Conservation (phyloP, 1,140 invertebrate genomes). For the Cotesia glomerata region DNA sequence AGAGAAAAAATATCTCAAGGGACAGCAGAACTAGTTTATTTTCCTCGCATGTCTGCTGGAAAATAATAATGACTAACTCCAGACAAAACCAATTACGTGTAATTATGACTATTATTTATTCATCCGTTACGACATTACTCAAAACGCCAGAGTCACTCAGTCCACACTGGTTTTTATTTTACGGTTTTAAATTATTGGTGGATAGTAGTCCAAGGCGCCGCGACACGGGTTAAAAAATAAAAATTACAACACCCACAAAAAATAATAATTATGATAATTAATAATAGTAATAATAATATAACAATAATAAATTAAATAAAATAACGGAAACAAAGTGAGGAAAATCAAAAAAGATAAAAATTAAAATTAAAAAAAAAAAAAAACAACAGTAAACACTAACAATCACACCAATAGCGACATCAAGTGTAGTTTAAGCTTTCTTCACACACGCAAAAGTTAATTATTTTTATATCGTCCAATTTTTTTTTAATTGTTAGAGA, state of each 20-base stretch:
- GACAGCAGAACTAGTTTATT: too few species aligned
- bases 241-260: conserved; percentile 59
- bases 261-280: background rate
- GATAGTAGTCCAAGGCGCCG: background rate
- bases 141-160: conserved; percentile 4
- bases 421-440: conserved; percentile 63
- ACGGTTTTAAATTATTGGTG: background rate
- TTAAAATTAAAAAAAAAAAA: conserved; percentile 42
- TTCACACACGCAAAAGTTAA: conserved; percentile 61
- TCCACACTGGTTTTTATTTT: background rate
- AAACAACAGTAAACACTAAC: conserved; percentile 40
- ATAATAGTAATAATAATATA: background rate
- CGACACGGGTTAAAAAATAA: conserved; percentile 11
- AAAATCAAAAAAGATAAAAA: conserved; percentile 21
- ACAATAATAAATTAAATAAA: conserved; percentile 9
- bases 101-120: background rate
- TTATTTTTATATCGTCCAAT: conserved; percentile 13
- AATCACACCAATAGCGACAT: conserved; percentile 61
- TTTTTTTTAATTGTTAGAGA: conserved; percentile 50
- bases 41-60: too few species aligned
- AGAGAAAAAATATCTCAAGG: background rate
- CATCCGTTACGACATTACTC: background rate
- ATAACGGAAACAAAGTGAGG: conserved; percentile 29
- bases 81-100: too few species aligned
- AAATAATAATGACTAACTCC: too few species aligned